Evolutionary conservation across 2,797 vertebrate species (phyloP), one percentile per base, ranked within the genome.

Genomic region (Anabas testudineus): DNA sequence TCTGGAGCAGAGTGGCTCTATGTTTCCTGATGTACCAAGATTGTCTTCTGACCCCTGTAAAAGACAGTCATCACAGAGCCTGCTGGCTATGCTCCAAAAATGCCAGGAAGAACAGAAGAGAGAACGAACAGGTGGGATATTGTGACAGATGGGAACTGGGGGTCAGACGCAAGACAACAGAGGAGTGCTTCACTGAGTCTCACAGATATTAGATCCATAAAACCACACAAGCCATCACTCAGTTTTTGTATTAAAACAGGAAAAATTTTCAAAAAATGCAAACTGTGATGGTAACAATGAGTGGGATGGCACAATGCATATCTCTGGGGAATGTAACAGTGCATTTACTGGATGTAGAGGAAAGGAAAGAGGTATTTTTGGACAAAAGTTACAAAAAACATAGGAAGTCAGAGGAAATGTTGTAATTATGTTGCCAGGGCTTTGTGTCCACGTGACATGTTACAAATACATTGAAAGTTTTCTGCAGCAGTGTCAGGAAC

Each of bases 111-210:
- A 78, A 54, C 13, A 71, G 70, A 80, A 65, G 34, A 62, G 62
- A 46, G 52, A 57, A 74, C 71, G 71, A 77, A 73, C 49, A 67
- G 82, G 74, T 71, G 64, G 74, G 81, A 81, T 68, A 71, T 71
- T 69, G 74, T 85, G 82, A 85, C 82, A 88, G 87, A 87, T 80
- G 80, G 82, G 49, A 43, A 69, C 42, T 58, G 10, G 49, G 67
- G 86, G 71, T 83, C 87, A 87, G 75, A 78, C 48, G 56, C 72
- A 81, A 87, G 81, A 83, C 83, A 89, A 52, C 61, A 75, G 66
- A 61, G 59, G 66, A 83, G 68, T 78, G 84, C 85, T 84, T 85
- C 74, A 80, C 68, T 72, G 61, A 81, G 62, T 84, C 80, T 74
- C 78, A 83, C 57, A 78, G 79, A 67, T 76, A 68, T 74, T 60